phyloP scores from a whole-genome alignment of 2,888 invertebrate species.

The Psococerastis gibbosa region DNA sequence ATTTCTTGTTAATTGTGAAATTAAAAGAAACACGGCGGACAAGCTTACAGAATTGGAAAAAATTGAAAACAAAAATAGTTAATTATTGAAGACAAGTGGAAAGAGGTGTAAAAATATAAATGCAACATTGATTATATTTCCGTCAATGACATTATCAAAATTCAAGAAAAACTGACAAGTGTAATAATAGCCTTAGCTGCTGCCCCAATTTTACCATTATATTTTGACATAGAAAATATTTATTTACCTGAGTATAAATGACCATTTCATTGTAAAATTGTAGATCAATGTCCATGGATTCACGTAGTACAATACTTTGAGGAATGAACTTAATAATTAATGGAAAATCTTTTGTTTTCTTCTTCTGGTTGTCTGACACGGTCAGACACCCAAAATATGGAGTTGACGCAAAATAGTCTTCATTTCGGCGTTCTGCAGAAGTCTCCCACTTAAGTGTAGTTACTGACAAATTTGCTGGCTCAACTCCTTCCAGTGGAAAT shows the following conservation, averaged over 20 bases:
- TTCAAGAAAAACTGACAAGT: too few species aligned
- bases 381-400: neutral
- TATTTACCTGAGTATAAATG: neutral
- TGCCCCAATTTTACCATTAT: too few species aligned
- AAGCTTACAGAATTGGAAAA: too few species aligned
- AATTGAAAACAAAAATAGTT: too few species aligned
- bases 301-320: neutral
- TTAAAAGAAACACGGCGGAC: too few species aligned
- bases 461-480: neutral
- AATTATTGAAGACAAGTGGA: too few species aligned
- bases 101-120: too few species aligned
- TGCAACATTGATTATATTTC: too few species aligned
- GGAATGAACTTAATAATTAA: constrained; percentile 1
- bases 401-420: neutral
- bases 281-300: neutral
- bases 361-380: neutral
- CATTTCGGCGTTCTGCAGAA: neutral
- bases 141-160: too few species aligned
- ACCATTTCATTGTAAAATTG: constrained; percentile 1
- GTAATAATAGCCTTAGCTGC: too few species aligned
- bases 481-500: neutral
- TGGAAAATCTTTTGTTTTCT: neutral
- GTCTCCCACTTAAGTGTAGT: neutral
- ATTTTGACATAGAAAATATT: too few species aligned
- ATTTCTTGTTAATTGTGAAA: too few species aligned